phyloP scores from a whole-genome alignment of 2,797 vertebrate genomes.

The Moxostoma hubbsi region DNA sequence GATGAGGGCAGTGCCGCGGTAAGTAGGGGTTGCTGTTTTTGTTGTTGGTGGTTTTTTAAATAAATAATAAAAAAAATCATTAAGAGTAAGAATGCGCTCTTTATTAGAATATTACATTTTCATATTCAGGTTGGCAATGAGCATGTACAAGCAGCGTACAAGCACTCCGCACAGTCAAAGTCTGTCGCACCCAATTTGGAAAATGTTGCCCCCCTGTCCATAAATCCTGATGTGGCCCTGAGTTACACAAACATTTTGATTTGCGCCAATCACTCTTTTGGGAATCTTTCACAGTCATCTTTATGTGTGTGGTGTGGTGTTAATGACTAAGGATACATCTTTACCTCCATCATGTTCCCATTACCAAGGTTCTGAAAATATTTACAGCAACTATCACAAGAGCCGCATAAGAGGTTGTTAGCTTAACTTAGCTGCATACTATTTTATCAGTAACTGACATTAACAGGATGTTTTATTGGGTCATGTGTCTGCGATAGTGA shows the following conservation, averaged over 20 bases:
- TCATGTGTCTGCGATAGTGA: constrained; percentile 3
- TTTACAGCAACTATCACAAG: constrained; percentile 68
- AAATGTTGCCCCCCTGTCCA: too few relatives aligned
- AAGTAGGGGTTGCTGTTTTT: too few relatives aligned
- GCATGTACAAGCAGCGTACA: too few relatives aligned
- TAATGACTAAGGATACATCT: constrained; percentile 70
- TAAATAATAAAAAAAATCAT: too few relatives aligned
- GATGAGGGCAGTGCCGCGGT: too few relatives aligned
- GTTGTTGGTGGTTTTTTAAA: too few relatives aligned
- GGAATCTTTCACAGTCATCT: constrained; percentile 59
- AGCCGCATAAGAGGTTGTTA: constrained; percentile 60
- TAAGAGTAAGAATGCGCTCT: too few relatives aligned
- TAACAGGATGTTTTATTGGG: constrained; percentile 24
- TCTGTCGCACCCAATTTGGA: too few relatives aligned
- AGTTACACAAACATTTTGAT: not conserved
- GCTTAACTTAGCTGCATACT: constrained; percentile 26
- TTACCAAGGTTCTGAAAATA: constrained; percentile 79
- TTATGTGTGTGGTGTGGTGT: constrained; percentile 41
- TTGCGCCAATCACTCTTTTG: constrained; percentile 48
- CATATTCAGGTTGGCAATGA: too few relatives aligned
- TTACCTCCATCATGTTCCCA: constrained; percentile 60
- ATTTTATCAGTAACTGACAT: constrained; percentile 35
- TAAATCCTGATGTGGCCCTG: too few relatives aligned
- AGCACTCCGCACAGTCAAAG: too few relatives aligned
- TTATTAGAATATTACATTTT: too few relatives aligned